Base-by-base conservation (phyloP, 1,140 invertebrate genomes). In the Microplitis mediator region DNA sequence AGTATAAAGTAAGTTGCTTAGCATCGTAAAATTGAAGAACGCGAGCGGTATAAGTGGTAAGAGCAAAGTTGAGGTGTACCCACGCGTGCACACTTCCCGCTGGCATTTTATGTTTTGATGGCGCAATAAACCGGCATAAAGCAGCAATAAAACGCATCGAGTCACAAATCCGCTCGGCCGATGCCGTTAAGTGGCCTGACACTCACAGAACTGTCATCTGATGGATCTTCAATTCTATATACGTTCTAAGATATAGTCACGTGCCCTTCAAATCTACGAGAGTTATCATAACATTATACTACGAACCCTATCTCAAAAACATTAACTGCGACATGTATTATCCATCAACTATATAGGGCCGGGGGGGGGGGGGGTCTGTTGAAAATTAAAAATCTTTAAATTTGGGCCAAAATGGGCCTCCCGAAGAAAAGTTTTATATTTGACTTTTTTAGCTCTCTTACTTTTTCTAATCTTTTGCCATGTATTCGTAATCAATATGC, bases 41-140 rank as follows among this genome's bases (percentile, higher is more conserved):
- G 75, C 74, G 70, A 76, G 73, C 61, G 71, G 70, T 52, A 71
- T 81, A 74, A 76, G 77, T 76, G 79, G 80, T 81, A 78, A 80
- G 80, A 80, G 80, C 74, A 74, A 79, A 80, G 81, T 82, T 80
- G 82, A 80, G 81, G 79, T 81, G 79, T 82, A 82, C 75, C 78
- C 81, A 81, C 81, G 80, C 81, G 81, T 82, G 77, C 81, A 81
- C 81, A 78, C 81, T 82, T 76, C 78, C 80, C 80, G 77, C 77
- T 78, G 80, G 83, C 84, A 84, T 86, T 87, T 87, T 86, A 87
- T 85, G 86, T 84, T 87, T 87, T 86, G 85, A 87, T 87, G 84
- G 84, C 79, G 85, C 85, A 87, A 86, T 87, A 87, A 87, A 87
- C 77, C 79, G 84, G 64, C 85, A 81, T 86, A 85, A 87, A 86